Conservation (phyloP, 2,888 invertebrate species). For the Orchesellides sinensis region DNA sequence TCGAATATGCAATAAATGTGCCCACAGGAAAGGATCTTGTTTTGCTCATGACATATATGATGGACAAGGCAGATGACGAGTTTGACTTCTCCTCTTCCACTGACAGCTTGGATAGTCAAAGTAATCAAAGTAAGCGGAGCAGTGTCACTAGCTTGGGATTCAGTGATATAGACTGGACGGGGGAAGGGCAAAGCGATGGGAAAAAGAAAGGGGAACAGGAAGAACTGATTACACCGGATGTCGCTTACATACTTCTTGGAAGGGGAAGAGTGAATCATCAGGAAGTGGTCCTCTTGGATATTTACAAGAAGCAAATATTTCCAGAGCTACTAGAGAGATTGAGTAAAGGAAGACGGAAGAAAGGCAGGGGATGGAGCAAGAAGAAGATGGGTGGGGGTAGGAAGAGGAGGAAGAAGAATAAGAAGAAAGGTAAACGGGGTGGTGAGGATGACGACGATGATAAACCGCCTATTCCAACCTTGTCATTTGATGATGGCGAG, state of each 20-base stretch:
- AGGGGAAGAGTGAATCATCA: constrained; percentile 53
- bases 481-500: constrained; percentile 35
- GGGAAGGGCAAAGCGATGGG: constrained; percentile 34
- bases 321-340: constrained; percentile 37
- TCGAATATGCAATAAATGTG: constrained; percentile 62
- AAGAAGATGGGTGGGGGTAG: constrained; percentile 25
- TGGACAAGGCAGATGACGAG: constrained; percentile 59
- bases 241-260: constrained; percentile 57
- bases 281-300: constrained; percentile 40
- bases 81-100: constrained; percentile 52
- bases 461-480: constrained; percentile 11
- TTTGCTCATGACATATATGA: constrained; percentile 54
- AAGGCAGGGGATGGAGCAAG: not conserved
- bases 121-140: constrained; percentile 26
- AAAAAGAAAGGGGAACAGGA: constrained; percentile 21
- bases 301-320: constrained; percentile 44
- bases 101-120: constrained; percentile 51
- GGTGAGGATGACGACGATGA: not conserved
- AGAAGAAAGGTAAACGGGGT: not conserved
- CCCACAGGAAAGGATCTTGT: constrained; percentile 63
- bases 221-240: constrained; percentile 46
- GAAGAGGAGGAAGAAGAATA: constrained; percentile 13
- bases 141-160: constrained; percentile 39
- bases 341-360: constrained; percentile 12
- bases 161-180: constrained; percentile 56